A percentile compares a stretch with the other conserved stretches of the same genome.
These are phyloP conservation scores for Poeciliopsis presidionis DNA, from an alignment of 2,797 vertebrate genomes.

Conservation along the genomic window DNA sequence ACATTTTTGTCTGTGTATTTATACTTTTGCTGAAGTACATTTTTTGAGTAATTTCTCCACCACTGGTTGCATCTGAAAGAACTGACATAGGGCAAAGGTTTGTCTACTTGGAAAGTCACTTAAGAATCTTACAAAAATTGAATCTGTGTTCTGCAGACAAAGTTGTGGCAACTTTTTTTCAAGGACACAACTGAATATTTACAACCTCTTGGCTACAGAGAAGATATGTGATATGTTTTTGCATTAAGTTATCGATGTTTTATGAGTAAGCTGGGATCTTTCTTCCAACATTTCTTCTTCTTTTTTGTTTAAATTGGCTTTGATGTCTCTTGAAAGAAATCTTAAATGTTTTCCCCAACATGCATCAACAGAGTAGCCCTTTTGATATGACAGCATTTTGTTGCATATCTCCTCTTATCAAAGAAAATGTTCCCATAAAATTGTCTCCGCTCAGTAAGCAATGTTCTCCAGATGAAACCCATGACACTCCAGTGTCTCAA, in stretches of 20 bases:
- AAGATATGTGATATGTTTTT: not conserved
- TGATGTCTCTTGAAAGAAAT: not conserved
- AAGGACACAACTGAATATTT: not conserved
- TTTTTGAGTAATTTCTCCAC: too few relatives aligned
- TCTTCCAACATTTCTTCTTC: not conserved
- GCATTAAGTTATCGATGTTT: conserved; percentile 8
- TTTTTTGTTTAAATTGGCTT: not conserved
- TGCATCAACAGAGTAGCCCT: conserved; percentile 15
- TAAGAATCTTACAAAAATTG: not conserved
- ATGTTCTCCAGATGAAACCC: conserved; percentile 37
- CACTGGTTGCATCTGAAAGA: not conserved
- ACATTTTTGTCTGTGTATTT: too few relatives aligned
- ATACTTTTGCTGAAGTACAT: too few relatives aligned
- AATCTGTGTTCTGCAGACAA: not conserved
- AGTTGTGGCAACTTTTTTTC: not conserved
- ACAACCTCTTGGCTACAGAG: not conserved
- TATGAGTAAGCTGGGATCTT: not conserved
- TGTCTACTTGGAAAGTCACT: not conserved
- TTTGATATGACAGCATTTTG: conserved; percentile 20
- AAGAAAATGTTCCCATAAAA: conserved; percentile 43
- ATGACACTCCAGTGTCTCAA: conserved; percentile 40
- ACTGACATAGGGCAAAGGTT: not conserved
- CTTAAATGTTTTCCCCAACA: conserved; percentile 28
- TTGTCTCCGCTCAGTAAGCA: conserved; percentile 44
- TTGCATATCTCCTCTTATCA: conserved; percentile 37